A percentile compares a stretch with the other conserved stretches of the same genome.
Evolutionary conservation across 2,113 vertebrate species (phyloP).

Genomic region (Cyphomyrus discorhynchus): DNA sequence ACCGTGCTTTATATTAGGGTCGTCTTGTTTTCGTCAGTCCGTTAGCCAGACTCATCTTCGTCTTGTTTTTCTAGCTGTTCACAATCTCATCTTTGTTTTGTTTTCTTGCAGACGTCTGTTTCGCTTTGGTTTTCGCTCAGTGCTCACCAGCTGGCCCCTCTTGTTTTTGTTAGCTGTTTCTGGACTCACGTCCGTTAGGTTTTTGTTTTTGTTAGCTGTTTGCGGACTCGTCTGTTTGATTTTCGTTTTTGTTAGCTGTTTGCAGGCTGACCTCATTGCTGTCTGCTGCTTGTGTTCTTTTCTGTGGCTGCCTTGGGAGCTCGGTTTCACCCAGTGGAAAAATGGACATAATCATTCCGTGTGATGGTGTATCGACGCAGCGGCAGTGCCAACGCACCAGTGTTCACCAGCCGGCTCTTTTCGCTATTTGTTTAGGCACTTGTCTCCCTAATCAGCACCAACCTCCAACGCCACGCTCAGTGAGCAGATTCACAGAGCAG

Average conservation of each 20-base stretch:
- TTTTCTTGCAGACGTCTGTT: neutral
- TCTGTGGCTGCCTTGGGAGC: neutral
- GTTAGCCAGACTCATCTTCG: neutral
- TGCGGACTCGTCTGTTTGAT: neutral
- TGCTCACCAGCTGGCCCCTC: neutral
- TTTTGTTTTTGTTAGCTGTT: neutral
- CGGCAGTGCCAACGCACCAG: neutral
- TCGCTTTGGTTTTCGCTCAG: neutral
- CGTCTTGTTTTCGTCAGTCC: neutral
- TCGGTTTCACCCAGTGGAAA: neutral
- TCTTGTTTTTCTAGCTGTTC: neutral
- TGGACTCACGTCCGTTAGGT: neutral
- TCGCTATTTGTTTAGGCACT: neutral
- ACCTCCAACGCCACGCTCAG: neutral
- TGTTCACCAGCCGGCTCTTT: neutral
- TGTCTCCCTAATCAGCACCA: neutral
- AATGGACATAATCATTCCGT: neutral
- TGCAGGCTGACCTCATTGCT: neutral
- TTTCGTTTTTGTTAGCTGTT: neutral
- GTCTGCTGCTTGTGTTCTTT: neutral
- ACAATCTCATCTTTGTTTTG: neutral
- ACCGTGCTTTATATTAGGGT: neutral
- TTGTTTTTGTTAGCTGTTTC: neutral
- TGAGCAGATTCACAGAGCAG: neutral
- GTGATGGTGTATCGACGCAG: neutral